These are phyloP conservation scores for Condylura cristata DNA, from an alignment of 2,113 vertebrate species.

Conservation along the genomic window DNA sequence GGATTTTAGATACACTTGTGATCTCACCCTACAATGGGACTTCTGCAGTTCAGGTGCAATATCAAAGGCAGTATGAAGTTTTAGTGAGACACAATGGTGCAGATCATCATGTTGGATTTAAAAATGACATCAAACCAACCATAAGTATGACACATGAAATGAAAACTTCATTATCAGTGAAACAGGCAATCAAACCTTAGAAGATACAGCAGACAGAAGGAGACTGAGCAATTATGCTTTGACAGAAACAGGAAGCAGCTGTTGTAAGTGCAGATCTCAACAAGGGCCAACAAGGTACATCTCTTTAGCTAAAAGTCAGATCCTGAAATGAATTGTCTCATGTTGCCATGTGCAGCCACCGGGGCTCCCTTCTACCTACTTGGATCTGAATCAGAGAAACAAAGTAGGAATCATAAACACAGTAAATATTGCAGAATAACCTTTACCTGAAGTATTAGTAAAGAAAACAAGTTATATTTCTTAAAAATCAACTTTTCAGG, in stretches of 20 bases:
- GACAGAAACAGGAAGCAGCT: background rate
- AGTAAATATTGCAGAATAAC: background rate
- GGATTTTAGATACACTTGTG: background rate
- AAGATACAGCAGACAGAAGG: background rate
- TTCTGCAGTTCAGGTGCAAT: background rate
- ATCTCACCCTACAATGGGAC: background rate
- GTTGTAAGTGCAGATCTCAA: background rate
- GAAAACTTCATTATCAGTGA: background rate
- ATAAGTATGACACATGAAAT: background rate
- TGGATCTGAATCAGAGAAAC: background rate
- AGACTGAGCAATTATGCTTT: background rate
- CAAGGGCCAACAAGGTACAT: background rate
- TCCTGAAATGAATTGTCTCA: too few species aligned
- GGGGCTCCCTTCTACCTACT: background rate
- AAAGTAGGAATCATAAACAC: background rate
- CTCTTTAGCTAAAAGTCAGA: background rate
- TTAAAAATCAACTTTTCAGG: background rate
- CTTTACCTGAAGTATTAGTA: background rate
- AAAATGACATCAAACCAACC: background rate
- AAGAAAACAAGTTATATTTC: constrained; percentile 19
- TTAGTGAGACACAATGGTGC: background rate
- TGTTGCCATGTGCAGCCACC: too few species aligned
- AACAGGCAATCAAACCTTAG: background rate
- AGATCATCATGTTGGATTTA: background rate
- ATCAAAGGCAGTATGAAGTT: background rate